phyloP scores from a whole-genome alignment of 2,113 vertebrate genomes.

The Cranoglanis bouderius region DNA sequence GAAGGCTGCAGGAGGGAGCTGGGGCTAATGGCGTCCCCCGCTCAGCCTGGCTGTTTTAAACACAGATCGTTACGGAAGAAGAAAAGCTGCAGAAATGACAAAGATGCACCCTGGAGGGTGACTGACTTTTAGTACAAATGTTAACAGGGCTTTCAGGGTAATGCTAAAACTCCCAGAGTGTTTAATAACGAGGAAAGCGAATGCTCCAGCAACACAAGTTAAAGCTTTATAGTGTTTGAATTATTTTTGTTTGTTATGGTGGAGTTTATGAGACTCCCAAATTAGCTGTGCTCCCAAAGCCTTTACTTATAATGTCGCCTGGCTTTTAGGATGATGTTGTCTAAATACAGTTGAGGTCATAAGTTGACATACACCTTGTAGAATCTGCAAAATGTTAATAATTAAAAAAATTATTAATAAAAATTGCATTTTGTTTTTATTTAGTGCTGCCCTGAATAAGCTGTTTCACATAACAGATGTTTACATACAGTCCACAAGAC shows the following conservation, averaged over 20 bases:
- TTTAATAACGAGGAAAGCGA: constrained; percentile 6
- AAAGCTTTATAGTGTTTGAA: background rate
- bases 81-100: constrained; percentile 30
- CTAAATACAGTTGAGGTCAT: background rate
- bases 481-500: no score
- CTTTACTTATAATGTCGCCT: background rate
- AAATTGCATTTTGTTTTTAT: no score
- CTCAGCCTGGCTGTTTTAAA: constrained; percentile 33
- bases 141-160: constrained; percentile 36
- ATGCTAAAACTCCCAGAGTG: constrained; percentile 13
- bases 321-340: background rate
- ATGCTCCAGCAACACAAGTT: background rate
- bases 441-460: no score
- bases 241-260: constrained; percentile 14
- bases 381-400: no score
- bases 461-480: no score
- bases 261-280: background rate
- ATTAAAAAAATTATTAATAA: no score
- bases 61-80: constrained; percentile 32
- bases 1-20: constrained; percentile 33
- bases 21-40: constrained; percentile 28
- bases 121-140: constrained; percentile 35
- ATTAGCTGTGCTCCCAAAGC: background rate
- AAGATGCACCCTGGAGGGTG: constrained; percentile 4
- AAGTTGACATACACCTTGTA: no score